These are phyloP conservation scores for Cantharis nigra DNA, from an alignment of 2,888 invertebrate genomes.

Conservation along the genomic window DNA sequence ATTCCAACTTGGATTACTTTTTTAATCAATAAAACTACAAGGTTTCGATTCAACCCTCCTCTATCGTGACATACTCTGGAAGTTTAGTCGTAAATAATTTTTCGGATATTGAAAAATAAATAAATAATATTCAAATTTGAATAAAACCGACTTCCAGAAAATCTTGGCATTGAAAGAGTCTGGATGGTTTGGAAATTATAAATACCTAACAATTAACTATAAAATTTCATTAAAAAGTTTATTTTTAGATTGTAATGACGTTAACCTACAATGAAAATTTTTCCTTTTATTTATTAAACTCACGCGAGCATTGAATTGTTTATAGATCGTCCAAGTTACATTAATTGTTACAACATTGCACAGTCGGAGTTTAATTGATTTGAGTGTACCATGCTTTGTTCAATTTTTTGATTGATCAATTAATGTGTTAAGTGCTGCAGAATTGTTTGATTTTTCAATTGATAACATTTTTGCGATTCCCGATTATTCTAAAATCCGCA, in stretches of 20 bases:
- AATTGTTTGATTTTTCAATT: neutral
- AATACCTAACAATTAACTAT: neutral
- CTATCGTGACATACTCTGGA: neutral
- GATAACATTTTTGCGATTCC: neutral
- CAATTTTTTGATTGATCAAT: neutral
- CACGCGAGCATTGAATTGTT: neutral
- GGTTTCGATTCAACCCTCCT: neutral
- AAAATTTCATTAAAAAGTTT: neutral
- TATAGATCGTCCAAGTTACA: neutral
- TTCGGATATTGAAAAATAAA: neutral
- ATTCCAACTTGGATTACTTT: neutral
- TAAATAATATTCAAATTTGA: neutral
- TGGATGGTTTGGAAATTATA: neutral
- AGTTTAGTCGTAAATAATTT: neutral
- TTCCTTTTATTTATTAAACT: neutral
- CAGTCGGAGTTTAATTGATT: slow-evolving; percentile 10
- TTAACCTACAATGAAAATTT: neutral
- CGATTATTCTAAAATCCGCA: too few relatives aligned
- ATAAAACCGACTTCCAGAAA: too few relatives aligned
- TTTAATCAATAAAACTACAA: neutral
- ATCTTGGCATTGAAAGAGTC: too few relatives aligned
- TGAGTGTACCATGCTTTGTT: neutral
- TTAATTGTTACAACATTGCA: neutral
- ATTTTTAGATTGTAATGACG: neutral
- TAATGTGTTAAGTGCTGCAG: neutral